phyloP scores from a whole-genome alignment of 2,888 invertebrate species.

The Rhingia rostrata region DNA sequence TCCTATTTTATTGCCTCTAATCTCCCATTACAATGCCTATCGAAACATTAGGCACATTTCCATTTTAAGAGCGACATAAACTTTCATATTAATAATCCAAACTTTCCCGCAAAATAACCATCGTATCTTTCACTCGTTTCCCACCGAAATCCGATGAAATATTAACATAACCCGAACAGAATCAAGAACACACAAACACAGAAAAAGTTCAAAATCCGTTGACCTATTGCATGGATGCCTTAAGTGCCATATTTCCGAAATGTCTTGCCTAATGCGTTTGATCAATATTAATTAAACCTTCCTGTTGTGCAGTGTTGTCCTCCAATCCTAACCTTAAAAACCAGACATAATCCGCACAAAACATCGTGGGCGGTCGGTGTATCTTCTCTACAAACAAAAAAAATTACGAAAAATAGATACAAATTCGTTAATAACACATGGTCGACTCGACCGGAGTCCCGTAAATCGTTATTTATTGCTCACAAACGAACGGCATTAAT shows the following conservation, averaged over 20 bases:
- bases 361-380: constrained; percentile 65
- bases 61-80: constrained; percentile 4
- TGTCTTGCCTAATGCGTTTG: constrained; percentile 55
- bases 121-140: constrained; percentile 15
- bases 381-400: constrained; percentile 6
- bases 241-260: constrained; percentile 40
- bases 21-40: neutral
- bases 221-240: constrained; percentile 38
- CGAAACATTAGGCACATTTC: constrained; percentile 20
- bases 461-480: constrained; percentile 59
- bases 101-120: constrained; percentile 35
- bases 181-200: neutral
- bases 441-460: neutral
- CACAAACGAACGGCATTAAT: constrained; percentile 60
- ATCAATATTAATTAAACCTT: constrained; percentile 69
- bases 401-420: constrained; percentile 44
- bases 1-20: neutral
- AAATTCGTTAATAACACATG: constrained; percentile 38
- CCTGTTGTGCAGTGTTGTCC: constrained; percentile 4
- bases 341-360: constrained; percentile 58
- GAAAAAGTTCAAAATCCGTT: neutral
- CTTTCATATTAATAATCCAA: constrained; percentile 2
- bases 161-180: constrained; percentile 35
- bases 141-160: constrained; percentile 49
- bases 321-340: constrained; percentile 3